Percentiles rank a stretch among this genome's conserved stretches.
Evolutionary conservation across 92 coral and sea anemone genomes (phyloP).

Genomic region (Pocillopora grandis): DNA sequence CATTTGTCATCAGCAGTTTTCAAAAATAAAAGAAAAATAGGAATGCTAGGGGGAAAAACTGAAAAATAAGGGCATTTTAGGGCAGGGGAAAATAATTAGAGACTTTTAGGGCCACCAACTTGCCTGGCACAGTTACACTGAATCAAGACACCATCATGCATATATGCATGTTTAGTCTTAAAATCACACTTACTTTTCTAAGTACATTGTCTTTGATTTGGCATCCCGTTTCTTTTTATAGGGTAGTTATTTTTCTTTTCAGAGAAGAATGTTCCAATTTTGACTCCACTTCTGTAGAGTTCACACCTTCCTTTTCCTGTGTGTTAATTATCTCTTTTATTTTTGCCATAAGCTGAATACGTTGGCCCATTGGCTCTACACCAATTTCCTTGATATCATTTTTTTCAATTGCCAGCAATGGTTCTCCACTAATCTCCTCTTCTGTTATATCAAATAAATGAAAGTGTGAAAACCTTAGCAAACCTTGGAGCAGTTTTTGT

Average conservation of each 20-base stretch:
- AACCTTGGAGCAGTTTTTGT: background rate
- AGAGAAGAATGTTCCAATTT: background rate
- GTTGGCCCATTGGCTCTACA: slow-evolving; percentile 6
- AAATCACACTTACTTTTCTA: slow-evolving; percentile 15
- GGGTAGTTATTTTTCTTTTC: slow-evolving; percentile 7
- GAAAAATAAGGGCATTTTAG: slow-evolving; percentile 39
- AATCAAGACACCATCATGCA: background rate
- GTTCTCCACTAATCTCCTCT: slow-evolving; percentile 15
- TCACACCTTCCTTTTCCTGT: background rate
- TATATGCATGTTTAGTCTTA: background rate
- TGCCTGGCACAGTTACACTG: background rate
- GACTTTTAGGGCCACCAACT: slow-evolving; percentile 29
- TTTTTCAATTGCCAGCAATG: slow-evolving; percentile 15
- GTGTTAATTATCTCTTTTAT: slow-evolving; percentile 4
- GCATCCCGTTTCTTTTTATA: slow-evolving; percentile 14
- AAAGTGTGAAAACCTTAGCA: background rate
- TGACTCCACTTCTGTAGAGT: slow-evolving; percentile 7
- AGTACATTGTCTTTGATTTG: slow-evolving; percentile 7
- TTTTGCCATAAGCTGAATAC: slow-evolving; percentile 11
- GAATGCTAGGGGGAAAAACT: slow-evolving; percentile 36
- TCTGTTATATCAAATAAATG: slow-evolving; percentile 1
- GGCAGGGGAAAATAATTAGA: slow-evolving; percentile 9
- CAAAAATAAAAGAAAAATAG: slow-evolving; percentile 23
- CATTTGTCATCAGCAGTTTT: slow-evolving; percentile 21
- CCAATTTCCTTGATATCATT: slow-evolving; percentile 11